Conservation (phyloP, 2,113 vertebrate species). For the Uropsilus gracilis region DNA sequence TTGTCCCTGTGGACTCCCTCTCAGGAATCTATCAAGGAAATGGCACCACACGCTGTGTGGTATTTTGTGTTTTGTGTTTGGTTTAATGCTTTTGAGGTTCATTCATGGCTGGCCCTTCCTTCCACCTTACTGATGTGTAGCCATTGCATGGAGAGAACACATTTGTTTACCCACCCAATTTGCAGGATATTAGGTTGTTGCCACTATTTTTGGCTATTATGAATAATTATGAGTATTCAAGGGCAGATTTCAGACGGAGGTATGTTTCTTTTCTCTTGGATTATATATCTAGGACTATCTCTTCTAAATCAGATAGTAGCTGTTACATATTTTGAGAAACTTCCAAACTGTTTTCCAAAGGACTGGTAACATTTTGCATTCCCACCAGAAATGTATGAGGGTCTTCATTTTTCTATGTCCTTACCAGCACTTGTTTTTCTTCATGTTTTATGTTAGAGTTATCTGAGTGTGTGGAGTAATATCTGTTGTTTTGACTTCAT, state of each 20-base stretch:
- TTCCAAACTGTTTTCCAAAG: background rate
- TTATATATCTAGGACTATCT: background rate
- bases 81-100: background rate
- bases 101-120: background rate
- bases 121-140: background rate
- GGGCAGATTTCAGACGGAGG: background rate
- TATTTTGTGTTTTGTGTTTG: background rate
- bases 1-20: background rate
- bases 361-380: background rate
- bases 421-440: background rate
- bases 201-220: background rate
- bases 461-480: too few species aligned
- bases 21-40: too few species aligned
- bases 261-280: background rate
- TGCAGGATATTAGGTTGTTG: background rate
- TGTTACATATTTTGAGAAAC: background rate
- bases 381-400: background rate
- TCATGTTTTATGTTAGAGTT: background rate
- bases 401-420: background rate
- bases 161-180: background rate
- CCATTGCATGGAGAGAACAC: background rate
- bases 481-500: background rate
- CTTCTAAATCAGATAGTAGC: background rate
- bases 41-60: background rate
- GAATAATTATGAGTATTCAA: background rate